Evolutionary conservation across 2,113 vertebrate species (phyloP).

Genomic region (Prunella himalayana): DNA sequence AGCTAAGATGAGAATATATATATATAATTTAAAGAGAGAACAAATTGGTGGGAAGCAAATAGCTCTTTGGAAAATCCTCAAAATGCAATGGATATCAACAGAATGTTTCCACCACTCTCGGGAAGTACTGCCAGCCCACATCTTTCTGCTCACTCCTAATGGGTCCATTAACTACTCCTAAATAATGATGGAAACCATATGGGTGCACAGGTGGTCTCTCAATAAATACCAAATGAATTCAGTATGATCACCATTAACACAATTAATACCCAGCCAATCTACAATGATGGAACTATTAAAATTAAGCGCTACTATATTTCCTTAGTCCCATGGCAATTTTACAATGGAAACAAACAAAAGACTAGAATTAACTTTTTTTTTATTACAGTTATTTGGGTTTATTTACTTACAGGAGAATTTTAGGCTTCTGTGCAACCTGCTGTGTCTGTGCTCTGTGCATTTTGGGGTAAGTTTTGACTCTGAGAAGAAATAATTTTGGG

Average conservation of each 20-base stretch:
- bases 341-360: slow-evolving; percentile 67
- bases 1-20: neutral
- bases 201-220: slow-evolving; percentile 73
- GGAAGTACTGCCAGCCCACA: slow-evolving; percentile 51
- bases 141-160: slow-evolving; percentile 68
- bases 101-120: slow-evolving; percentile 23
- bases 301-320: slow-evolving; percentile 60
- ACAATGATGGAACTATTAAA: slow-evolving; percentile 68
- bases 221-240: slow-evolving; percentile 76
- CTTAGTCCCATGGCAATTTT: slow-evolving; percentile 58
- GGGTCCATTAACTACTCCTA: slow-evolving; percentile 74
- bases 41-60: slow-evolving; percentile 29
- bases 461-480: neutral
- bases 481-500: neutral
- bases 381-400: slow-evolving; percentile 58
- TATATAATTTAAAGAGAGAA: slow-evolving; percentile 7
- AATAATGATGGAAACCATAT: slow-evolving; percentile 76
- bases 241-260: slow-evolving; percentile 75
- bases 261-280: slow-evolving; percentile 75
- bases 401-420: slow-evolving; percentile 44
- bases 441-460: neutral
- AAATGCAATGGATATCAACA: slow-evolving; percentile 35
- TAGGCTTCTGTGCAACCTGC: neutral
- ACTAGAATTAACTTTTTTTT: slow-evolving; percentile 56
- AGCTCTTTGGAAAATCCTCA: slow-evolving; percentile 24